Evolutionary conservation across 2,797 vertebrate genomes (phyloP).

Genomic region (Gallinago nigripennis): DNA sequence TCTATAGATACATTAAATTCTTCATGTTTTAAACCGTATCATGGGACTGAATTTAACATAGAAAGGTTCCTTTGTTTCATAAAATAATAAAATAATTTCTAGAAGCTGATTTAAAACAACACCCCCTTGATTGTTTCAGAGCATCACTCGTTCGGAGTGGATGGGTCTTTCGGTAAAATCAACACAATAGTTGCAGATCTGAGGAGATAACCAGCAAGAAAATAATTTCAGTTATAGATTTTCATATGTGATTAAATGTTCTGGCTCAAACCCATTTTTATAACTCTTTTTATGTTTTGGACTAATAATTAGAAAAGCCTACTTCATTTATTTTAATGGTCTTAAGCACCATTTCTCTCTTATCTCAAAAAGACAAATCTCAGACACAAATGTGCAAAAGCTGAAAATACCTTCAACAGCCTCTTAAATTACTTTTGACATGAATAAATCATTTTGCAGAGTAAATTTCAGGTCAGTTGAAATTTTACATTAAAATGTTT

Average conservation of each 20-base stretch:
- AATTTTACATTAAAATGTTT: conserved; percentile 5
- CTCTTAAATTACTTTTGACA: neutral
- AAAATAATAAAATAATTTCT: neutral
- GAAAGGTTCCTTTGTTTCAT: conserved; percentile 6
- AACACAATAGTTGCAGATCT: neutral
- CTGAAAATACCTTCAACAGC: neutral
- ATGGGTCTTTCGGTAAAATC: neutral
- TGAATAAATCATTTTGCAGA: neutral
- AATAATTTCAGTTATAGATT: neutral
- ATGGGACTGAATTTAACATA: neutral
- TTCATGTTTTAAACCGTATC: neutral
- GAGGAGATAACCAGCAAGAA: neutral
- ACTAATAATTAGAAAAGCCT: neutral
- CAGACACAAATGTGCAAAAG: neutral
- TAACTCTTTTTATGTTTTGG: neutral
- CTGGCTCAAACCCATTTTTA: neutral
- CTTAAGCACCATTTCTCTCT: neutral
- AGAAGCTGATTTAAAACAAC: neutral
- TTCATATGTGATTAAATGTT: neutral
- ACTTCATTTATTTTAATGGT: neutral
- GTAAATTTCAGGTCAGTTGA: conserved; percentile 1
- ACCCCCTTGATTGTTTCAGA: neutral
- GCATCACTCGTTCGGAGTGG: neutral
- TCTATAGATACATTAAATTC: conserved; percentile 6
- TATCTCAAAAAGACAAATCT: neutral